Evolutionary conservation across 2,113 vertebrate genomes (phyloP).

Genomic region (Nothobranchius furzeri): DNA sequence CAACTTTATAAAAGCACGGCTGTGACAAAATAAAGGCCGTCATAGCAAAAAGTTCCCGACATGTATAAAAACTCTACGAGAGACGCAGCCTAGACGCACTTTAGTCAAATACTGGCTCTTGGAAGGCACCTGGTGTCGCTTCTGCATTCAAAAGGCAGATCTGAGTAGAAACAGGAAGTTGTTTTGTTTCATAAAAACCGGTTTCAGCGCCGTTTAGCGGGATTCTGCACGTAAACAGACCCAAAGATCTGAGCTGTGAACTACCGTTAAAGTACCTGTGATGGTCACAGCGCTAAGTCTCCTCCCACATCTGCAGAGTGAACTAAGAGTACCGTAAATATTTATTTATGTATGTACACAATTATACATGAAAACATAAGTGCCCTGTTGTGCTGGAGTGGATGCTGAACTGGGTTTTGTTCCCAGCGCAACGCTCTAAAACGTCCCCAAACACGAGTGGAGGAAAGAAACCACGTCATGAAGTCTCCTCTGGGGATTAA

Average conservation of each 20-base stretch:
- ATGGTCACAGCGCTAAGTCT: slow-evolving; percentile 18
- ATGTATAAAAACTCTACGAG: slow-evolving; percentile 18
- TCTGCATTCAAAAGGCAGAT: slow-evolving; percentile 4
- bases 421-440: slow-evolving; percentile 21
- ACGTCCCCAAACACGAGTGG: slow-evolving; percentile 8
- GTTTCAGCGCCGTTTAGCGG: slow-evolving; percentile 22
- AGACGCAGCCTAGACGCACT: slow-evolving; percentile 15
- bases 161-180: neutral
- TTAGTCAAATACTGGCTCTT: slow-evolving; percentile 53
- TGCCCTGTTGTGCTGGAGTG: slow-evolving; percentile 48
- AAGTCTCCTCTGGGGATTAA: no score
- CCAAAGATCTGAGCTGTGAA: slow-evolving; percentile 24
- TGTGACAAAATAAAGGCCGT: slow-evolving; percentile 50
- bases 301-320: slow-evolving; percentile 23
- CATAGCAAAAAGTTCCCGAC: slow-evolving; percentile 35
- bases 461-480: slow-evolving; percentile 1
- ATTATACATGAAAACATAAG: slow-evolving; percentile 48
- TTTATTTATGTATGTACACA: neutral
- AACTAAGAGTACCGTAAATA: neutral
- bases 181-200: slow-evolving; percentile 2
- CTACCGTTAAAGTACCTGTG: slow-evolving; percentile 40
- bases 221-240: slow-evolving; percentile 33
- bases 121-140: slow-evolving; percentile 62
- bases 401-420: slow-evolving; percentile 21
- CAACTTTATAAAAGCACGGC: slow-evolving; percentile 58